These are phyloP conservation scores for Platichthys stellatus DNA, from an alignment of 2,113 vertebrate species.

Conservation along the genomic window DNA sequence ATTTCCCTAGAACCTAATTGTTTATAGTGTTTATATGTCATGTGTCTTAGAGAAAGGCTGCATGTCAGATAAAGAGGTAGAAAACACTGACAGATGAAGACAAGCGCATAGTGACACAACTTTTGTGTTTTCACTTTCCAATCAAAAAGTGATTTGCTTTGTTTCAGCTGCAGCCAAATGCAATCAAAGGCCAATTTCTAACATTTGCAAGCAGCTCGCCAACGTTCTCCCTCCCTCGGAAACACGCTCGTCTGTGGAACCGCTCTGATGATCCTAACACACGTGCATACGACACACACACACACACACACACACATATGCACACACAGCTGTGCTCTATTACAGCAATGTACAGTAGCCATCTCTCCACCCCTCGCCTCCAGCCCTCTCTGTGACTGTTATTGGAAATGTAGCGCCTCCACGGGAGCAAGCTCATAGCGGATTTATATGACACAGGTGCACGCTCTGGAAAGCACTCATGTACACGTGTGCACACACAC, in stretches of 20 bases:
- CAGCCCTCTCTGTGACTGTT: conserved; percentile 74
- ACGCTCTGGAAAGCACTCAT: conserved; percentile 47
- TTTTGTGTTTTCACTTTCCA: conserved; percentile 1
- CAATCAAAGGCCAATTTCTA: conserved; percentile 59
- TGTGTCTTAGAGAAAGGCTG: no score
- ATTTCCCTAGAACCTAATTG: neutral
- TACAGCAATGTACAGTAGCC: conserved; percentile 76
- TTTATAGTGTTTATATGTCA: no score
- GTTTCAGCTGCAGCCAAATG: conserved; percentile 41
- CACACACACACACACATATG: conserved; percentile 19
- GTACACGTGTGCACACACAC: neutral
- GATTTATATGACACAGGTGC: conserved; percentile 81
- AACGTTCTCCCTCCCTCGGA: conserved; percentile 22
- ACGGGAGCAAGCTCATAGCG: conserved; percentile 66
- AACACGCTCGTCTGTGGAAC: conserved; percentile 31
- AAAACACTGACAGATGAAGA: neutral
- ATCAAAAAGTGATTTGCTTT: conserved; percentile 45
- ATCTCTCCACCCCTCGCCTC: conserved; percentile 71
- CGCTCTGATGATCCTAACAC: conserved; percentile 46
- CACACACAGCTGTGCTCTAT: conserved; percentile 76
- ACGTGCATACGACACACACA: conserved; percentile 3
- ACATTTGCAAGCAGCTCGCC: conserved; percentile 37
- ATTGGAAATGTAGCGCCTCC: conserved; percentile 77
- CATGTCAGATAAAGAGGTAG: no score
- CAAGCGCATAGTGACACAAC: neutral